These are phyloP conservation scores for Gorsachius goisagi DNA, from an alignment of 2,113 vertebrate genomes.

Conservation along the genomic window DNA sequence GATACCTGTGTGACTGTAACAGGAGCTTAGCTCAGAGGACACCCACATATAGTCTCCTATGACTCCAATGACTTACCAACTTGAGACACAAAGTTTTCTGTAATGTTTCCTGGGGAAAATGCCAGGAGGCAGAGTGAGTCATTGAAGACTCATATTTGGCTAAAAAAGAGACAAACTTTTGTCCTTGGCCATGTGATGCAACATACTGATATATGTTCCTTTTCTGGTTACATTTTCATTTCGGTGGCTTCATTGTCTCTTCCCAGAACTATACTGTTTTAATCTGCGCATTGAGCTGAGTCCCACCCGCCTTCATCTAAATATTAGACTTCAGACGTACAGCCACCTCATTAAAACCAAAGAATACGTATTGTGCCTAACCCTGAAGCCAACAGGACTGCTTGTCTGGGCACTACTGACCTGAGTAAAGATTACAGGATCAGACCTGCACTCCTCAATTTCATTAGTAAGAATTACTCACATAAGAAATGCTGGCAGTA, in stretches of 20 bases:
- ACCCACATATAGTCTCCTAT: background rate
- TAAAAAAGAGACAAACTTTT: background rate
- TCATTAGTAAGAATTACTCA: constrained; percentile 57
- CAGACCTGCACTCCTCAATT: constrained; percentile 38
- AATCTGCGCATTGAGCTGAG: background rate
- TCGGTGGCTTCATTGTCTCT: background rate
- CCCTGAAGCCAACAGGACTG: constrained; percentile 26
- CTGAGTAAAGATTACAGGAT: constrained; percentile 52
- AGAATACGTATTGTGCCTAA: background rate
- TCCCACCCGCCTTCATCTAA: background rate
- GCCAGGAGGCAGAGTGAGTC: background rate
- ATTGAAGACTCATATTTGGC: background rate
- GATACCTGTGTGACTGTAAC: background rate
- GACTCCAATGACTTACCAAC: background rate
- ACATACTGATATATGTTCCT: background rate
- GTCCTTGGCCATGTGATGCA: background rate
- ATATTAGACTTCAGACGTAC: background rate
- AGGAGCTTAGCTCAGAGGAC: background rate
- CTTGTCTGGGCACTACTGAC: constrained; percentile 46
- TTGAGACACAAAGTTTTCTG: background rate
- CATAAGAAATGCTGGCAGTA: constrained; percentile 14
- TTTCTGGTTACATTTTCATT: constrained; percentile 1
- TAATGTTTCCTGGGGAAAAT: background rate
- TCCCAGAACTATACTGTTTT: background rate
- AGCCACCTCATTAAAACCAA: constrained; percentile 28